phyloP scores from a whole-genome alignment of 2,888 invertebrate species.

The Nomada ruficornis region DNA sequence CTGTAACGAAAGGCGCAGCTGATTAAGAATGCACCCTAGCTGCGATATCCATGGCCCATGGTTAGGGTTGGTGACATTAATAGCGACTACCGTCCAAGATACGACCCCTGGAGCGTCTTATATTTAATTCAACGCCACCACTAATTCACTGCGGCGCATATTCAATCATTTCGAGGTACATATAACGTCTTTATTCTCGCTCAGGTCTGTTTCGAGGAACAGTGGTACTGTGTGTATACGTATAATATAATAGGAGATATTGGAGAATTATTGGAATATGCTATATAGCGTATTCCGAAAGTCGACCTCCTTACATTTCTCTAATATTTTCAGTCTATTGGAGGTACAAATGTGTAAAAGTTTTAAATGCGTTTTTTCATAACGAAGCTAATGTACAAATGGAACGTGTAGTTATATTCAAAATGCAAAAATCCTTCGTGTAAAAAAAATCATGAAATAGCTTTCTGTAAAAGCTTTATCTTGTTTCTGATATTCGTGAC shows the following conservation, averaged over 20 bases:
- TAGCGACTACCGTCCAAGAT: conserved; percentile 76
- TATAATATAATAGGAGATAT: no score
- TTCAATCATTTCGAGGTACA: conserved; percentile 76
- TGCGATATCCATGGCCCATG: conserved; percentile 76
- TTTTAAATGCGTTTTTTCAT: not conserved
- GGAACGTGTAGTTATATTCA: no score
- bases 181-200: conserved; percentile 67
- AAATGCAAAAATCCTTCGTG: no score
- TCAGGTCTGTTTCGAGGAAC: conserved; percentile 29
- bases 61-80: conserved; percentile 80
- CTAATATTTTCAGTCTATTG: no score
- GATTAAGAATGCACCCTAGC: conserved; percentile 81
- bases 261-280: no score
- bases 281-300: no score
- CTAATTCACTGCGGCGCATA: conserved; percentile 78
- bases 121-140: conserved; percentile 81
- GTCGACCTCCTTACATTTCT: no score
- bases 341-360: not conserved
- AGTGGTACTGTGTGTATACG: not conserved
- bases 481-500: no score
- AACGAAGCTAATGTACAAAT: not conserved
- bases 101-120: conserved; percentile 73
- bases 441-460: no score
- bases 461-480: no score
- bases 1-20: conserved; percentile 73